Conservation (phyloP, 2,888 invertebrate genomes). For the Tinea pellionella region DNA sequence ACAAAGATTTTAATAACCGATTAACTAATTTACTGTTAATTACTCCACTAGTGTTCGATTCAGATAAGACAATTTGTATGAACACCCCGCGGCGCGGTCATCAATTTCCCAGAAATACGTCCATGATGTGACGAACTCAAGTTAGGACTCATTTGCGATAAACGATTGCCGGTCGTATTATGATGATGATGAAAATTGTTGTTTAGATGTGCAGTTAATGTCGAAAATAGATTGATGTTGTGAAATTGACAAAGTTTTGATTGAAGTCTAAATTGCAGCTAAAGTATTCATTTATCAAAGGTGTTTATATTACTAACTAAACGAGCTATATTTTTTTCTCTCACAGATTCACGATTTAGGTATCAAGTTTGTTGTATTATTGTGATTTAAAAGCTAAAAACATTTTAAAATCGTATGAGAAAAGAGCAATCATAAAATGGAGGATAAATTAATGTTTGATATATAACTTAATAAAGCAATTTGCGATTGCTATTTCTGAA, state of each 20-base stretch:
- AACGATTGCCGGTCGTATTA: not conserved
- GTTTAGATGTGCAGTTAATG: constrained; percentile 2
- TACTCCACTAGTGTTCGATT: not conserved
- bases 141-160: constrained; percentile 7
- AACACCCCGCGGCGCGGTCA: not conserved
- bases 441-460: not conserved
- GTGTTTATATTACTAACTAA: not conserved
- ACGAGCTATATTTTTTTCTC: not conserved
- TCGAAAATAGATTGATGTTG: not conserved
- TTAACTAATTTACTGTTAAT: not conserved
- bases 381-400: not conserved
- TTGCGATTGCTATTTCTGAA: not conserved
- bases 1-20: no score
- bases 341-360: not conserved
- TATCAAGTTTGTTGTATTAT: not conserved
- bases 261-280: not conserved
- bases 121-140: constrained; percentile 7
- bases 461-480: constrained; percentile 6
- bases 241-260: not conserved
- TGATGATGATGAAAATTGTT: not conserved
- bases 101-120: not conserved
- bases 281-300: not conserved
- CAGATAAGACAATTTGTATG: not conserved
- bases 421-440: not conserved
- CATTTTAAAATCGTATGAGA: not conserved